Evolutionary conservation across 2,888 invertebrate genomes (phyloP).

Genomic region (Acanthococcus lagerstroemiae): DNA sequence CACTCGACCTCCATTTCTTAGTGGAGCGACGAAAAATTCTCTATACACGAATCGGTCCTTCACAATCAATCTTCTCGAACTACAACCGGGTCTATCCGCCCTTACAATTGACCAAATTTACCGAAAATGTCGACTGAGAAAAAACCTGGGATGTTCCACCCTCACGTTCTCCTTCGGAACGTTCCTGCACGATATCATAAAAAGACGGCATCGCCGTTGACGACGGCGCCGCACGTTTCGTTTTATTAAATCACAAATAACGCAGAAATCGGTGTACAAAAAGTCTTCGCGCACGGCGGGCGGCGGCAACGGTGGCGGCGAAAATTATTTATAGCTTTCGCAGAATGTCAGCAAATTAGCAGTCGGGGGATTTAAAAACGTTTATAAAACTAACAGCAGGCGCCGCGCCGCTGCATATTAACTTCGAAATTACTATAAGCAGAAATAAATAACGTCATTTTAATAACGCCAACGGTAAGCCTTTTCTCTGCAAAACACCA

Average conservation of each 20-base stretch:
- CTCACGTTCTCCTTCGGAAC: too few species aligned
- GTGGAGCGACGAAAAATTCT: too few species aligned
- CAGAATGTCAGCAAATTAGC: neutral
- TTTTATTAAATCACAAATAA: neutral
- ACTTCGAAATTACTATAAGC: neutral
- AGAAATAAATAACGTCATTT: neutral
- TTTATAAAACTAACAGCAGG: neutral
- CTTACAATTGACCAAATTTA: too few species aligned
- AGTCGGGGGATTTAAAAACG: neutral
- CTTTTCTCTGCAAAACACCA: too few species aligned
- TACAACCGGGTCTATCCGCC: too few species aligned
- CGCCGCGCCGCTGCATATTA: neutral
- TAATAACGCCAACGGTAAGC: neutral
- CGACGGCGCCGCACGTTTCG: neutral
- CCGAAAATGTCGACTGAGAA: too few species aligned
- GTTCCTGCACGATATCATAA: neutral
- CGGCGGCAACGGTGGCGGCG: neutral
- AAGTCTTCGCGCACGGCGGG: neutral
- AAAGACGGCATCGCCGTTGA: too few species aligned
- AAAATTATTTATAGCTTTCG: neutral
- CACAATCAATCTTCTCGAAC: too few species aligned
- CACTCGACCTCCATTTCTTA: too few species aligned
- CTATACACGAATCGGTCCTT: too few species aligned
- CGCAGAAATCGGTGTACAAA: too few species aligned
- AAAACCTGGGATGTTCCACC: too few species aligned